Evolutionary conservation across 2,113 vertebrate genomes (phyloP), one percentile per base, ranked within the genome.

Genomic region (Mungos mungo): DNA sequence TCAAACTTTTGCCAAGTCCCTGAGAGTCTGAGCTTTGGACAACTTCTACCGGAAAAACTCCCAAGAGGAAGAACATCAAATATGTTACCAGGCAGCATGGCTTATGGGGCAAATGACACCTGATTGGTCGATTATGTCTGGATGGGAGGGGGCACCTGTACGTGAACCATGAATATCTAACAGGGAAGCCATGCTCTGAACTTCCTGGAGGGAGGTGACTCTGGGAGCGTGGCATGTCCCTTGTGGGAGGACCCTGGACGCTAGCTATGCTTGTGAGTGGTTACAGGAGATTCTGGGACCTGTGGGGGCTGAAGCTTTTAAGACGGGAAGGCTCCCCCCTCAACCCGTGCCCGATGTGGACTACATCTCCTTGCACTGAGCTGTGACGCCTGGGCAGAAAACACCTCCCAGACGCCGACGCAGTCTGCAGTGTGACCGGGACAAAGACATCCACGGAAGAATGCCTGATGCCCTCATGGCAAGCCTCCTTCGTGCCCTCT

Each of bases 391-490:
- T 45, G 54, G 38, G 19, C 54, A n/a, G 54, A 52, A 65, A 81
- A 41, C 16, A 33, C 45, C 68, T 31, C 33, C 4, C 0, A 0
- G 63, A 31, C 11, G 63, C 63, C n/a, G 54, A 4, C 11, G 16
- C 6, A 10, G 57, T 35, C 27, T 16, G 15, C 45, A 31, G 3
- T 13, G n/a, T 54, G 54, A 35, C 66, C 83, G 31, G 2, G 5
- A 27, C 18, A 33, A 68, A 33, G 85, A 65, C 21, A 66, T 29
- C 45, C 60, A 23, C n/a, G 11, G 66, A 41, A 65, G 41, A 52
- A 21, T 0, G 35, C 50, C 80, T 7, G 25, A n/a, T 0, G 12
- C 25, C 13, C 29, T 57, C 41, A 11, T 5, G 19, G n/a, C 14
- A 41, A 52, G 45, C 60, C 11, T 27, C 0, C 25, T 3, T 14